Conservation (phyloP, 2,113 vertebrate species). For the Amphiprion percula region DNA sequence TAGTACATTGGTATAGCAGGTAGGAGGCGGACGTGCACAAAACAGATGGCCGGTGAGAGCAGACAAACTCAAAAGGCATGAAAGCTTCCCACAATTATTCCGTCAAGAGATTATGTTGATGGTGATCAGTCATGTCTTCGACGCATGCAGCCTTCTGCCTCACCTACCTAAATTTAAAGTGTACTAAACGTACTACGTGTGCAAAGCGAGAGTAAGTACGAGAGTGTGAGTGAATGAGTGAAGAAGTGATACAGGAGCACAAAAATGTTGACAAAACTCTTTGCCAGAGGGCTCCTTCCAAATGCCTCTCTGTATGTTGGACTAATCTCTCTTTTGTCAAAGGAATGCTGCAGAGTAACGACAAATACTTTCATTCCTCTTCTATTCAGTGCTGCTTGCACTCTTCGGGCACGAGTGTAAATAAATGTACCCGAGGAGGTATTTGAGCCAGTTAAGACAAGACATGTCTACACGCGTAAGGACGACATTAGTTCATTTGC, state of each 20-base stretch:
- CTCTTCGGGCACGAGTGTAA: constrained; percentile 65
- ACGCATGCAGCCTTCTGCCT: constrained; percentile 63
- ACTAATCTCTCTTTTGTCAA: constrained; percentile 80
- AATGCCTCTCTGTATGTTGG: constrained; percentile 64
- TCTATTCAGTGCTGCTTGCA: constrained; percentile 69
- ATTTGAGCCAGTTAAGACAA: constrained; percentile 75
- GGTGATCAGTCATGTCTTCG: constrained; percentile 67
- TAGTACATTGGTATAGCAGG: constrained; percentile 18
- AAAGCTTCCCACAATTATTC: constrained; percentile 79
- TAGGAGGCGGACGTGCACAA: constrained; percentile 52
- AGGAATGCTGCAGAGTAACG: constrained; percentile 75
- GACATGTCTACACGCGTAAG: constrained; percentile 41
- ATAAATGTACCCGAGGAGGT: constrained; percentile 60
- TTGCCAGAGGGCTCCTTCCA: constrained; percentile 65
- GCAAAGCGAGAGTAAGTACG: constrained; percentile 20
- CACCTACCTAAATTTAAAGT: constrained; percentile 36
- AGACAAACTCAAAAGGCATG: constrained; percentile 78
- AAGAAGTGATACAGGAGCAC: constrained; percentile 58
- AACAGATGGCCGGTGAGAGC: constrained; percentile 74
- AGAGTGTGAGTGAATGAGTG: constrained; percentile 28
- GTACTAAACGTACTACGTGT: constrained; percentile 53
- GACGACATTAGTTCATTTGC: constrained; percentile 29
- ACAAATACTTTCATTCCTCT: constrained; percentile 76
- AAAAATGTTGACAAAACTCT: constrained; percentile 64
- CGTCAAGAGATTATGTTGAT: constrained; percentile 78